Evolutionary conservation across 1,140 invertebrate genomes (phyloP).

Genomic region (Drosophila sechellia): DNA sequence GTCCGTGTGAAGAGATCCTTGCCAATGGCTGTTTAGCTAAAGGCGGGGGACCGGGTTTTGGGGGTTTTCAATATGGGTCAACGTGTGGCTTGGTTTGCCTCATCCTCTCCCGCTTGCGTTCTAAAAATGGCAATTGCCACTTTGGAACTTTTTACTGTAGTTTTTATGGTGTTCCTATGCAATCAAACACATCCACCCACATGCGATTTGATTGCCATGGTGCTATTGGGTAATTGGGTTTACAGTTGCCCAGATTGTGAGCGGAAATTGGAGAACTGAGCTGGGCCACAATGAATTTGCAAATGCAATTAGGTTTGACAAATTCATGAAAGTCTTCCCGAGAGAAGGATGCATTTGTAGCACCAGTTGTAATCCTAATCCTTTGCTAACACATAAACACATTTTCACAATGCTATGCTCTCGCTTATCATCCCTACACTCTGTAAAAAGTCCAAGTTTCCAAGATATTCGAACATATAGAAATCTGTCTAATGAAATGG

Average conservation of each 20-base stretch:
- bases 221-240: constrained; percentile 60
- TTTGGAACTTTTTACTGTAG: constrained; percentile 40
- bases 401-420: background rate
- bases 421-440: constrained; percentile 2
- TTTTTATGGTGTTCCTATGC: constrained; percentile 28
- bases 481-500: background rate
- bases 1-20: constrained; percentile 12
- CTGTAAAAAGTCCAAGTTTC: constrained; percentile 5
- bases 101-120: constrained; percentile 14
- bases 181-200: constrained; percentile 8
- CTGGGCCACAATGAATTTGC: constrained; percentile 24
- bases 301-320: constrained; percentile 1
- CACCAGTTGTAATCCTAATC: background rate
- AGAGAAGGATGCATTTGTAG: background rate
- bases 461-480: too few species aligned
- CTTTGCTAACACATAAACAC: background rate
- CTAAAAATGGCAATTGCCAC: constrained; percentile 58
- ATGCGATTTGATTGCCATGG: constrained; percentile 59
- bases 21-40: constrained; percentile 2
- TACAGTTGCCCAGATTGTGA: constrained; percentile 27
- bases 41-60: background rate
- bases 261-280: constrained; percentile 19
- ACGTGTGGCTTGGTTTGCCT: constrained; percentile 30
- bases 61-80: constrained; percentile 50
- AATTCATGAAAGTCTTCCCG: background rate